Base-by-base conservation (phyloP, 1,140 invertebrate species). In the Thaumatotibia leucotreta region DNA sequence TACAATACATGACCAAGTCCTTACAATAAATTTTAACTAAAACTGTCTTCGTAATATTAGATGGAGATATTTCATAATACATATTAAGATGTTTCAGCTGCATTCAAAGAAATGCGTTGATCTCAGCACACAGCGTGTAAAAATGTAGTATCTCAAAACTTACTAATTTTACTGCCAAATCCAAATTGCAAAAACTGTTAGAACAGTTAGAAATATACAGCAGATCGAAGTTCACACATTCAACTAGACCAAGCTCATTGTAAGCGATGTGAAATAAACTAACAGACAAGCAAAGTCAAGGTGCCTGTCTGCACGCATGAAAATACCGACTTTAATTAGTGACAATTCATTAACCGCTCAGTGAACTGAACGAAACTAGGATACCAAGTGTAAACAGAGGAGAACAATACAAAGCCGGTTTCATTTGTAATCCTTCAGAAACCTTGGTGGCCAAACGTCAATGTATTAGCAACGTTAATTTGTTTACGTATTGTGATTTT, bases 271-370 rank as follows among this genome's bases (percentile, higher is more conserved):
- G 52, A 58, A 58, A 58, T 58, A 54, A 54, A 27, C 50, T 27
- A 58, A 0, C 24, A 58, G 23, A 27, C 52, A 27, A 58, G 23
- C 52, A 58, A 58, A 58, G 52, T 58, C 52, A 58, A 58, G 52
- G 52, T 27, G 52, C 23, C 52, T 58, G 52, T 58, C 52, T 14
- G 52, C 52, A 58, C 27, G 52, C 52, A 31, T 31, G 52, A 58
- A 58, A 49, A 49, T 49, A 58, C 52, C 50, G 24, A 29, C 52
- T 24, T 58, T 58, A 58, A 58, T 58, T 58, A 58, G 52, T 58
- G 52, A 27, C 52, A 58, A 58, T 58, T 58, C 52, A 58, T 58
- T 58, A 58, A 24, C 5, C 24, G 24, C 11, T 27, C 52, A 4
- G 6, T 31, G 4, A 6, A 58, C 27, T 29, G 52, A 10, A 58